A percentile compares a stretch with the other conserved stretches of the same genome.
Conservation (phyloP, 2,888 invertebrate species). For the Creontiades dilutus region DNA sequence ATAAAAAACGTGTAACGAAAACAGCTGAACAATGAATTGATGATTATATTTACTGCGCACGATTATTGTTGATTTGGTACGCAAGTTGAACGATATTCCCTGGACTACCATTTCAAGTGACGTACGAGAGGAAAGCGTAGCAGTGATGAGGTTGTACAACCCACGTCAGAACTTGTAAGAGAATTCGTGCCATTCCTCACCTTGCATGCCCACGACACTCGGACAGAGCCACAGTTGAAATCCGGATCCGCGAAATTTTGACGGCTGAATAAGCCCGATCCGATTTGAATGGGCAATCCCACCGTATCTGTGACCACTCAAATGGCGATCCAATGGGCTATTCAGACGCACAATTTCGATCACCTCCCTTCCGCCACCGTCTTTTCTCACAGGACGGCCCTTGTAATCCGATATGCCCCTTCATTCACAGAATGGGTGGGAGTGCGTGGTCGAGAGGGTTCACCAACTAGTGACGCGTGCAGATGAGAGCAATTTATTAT, state of each 20-base stretch:
- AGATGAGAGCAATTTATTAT: conserved; percentile 19
- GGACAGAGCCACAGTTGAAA: background rate
- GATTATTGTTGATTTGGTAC: too few relatives aligned
- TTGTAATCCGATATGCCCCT: conserved; percentile 12
- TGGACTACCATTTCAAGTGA: too few relatives aligned
- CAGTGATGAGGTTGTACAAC: too few relatives aligned
- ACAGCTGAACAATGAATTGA: too few relatives aligned
- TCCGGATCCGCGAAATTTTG: background rate
- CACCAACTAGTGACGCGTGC: conserved; percentile 2
- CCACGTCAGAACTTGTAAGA: too few relatives aligned
- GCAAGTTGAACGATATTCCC: too few relatives aligned
- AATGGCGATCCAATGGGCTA: background rate
- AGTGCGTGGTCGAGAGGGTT: conserved; percentile 5
- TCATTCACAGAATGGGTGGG: background rate
- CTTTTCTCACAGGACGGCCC: background rate
- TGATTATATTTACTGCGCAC: too few relatives aligned
- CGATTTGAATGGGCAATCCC: background rate
- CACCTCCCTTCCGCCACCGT: background rate
- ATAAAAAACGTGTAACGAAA: too few relatives aligned
- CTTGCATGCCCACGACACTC: background rate
- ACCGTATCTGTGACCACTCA: background rate
- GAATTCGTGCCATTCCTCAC: too few relatives aligned
- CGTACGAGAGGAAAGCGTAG: too few relatives aligned
- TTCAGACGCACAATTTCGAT: background rate
- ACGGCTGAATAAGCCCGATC: background rate